These are phyloP conservation scores for Folsomia candida DNA, from an alignment of 2,888 invertebrate genomes.

Conservation along the genomic window DNA sequence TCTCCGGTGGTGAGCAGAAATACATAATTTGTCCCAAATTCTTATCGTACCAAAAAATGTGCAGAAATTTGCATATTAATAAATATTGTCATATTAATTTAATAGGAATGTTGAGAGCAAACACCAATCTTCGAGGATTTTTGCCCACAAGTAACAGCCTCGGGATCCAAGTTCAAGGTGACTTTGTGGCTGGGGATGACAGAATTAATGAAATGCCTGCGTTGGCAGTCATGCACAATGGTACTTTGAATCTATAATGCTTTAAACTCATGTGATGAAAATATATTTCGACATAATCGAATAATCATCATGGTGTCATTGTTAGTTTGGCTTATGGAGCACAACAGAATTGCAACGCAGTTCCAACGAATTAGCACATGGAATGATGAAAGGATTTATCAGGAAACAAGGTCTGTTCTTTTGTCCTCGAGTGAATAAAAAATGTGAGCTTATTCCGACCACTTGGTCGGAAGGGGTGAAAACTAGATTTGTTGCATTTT, in stretches of 20 bases:
- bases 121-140: constrained; percentile 36
- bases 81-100: neutral
- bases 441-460: no score
- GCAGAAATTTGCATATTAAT: neutral
- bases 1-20: constrained; percentile 16
- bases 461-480: no score
- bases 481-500: no score
- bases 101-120: constrained; percentile 20
- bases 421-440: no score
- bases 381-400: constrained; percentile 42
- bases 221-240: constrained; percentile 44
- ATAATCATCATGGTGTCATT: neutral
- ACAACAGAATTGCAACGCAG: constrained; percentile 43
- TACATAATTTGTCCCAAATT: no score
- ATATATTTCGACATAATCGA: no score
- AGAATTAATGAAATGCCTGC: constrained; percentile 47
- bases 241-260: constrained; percentile 16
- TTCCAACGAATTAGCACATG: constrained; percentile 18
- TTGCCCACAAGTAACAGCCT: constrained; percentile 28
- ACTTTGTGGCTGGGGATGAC: constrained; percentile 47
- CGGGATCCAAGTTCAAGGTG: constrained; percentile 30
- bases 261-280: neutral
- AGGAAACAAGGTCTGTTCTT: constrained; percentile 40
- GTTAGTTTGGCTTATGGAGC: constrained; percentile 46
- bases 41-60: no score